Evolutionary conservation across 1,140 invertebrate genomes (phyloP), one percentile per base, ranked within the genome.

Genomic region (Sarcophaga bullata): DNA sequence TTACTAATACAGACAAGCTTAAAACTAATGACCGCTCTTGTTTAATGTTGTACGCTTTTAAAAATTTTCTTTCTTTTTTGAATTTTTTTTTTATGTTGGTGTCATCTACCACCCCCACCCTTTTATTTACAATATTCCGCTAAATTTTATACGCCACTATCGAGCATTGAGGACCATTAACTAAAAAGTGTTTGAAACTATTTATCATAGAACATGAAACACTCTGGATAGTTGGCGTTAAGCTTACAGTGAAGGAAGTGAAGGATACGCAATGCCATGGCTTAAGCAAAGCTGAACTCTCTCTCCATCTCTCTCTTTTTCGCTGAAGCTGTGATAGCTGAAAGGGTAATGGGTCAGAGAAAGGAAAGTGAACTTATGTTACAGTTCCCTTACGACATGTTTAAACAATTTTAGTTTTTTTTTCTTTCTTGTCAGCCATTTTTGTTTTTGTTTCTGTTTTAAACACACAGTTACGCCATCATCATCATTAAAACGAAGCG

Each of bases 111-210:
- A 4, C 3, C 1, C 48, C 15, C 9, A 19, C 48, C 5, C 3
- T 52, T 0, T 13, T 47, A 46, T 73, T 73, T 7, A 6, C 17
- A 17, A 54, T 54, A 54, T 54, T 19, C 68, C 11, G 11, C n/a
- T 11, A n/a, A 58, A 58, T 15, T 13, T 58, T 6, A 15, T 58
- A 58, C 9, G 6, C 54, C 54, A 58, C 54, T 13, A 58, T 11
- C 13, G n/a, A 58, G 15, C 62, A 17, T 19, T 78, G n/a, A 19
- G 17, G 49, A 50, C 48, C 75, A 78, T 78, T 78, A 78, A 19
- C 75, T 48, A 50, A 68, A 37, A 78, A 78, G 75, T 78, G 75
- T 78, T 78, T 50, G 48, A 17, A 78, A 78, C 75, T 78, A 78
- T 78, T 78, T 78, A 78, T 52, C 75, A 78, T 78, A 19, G 9